Evolutionary conservation across 35 echinoderm and acorn worm genomes (phyloP).

Genomic region (Heliocidaris tuberculata): DNA sequence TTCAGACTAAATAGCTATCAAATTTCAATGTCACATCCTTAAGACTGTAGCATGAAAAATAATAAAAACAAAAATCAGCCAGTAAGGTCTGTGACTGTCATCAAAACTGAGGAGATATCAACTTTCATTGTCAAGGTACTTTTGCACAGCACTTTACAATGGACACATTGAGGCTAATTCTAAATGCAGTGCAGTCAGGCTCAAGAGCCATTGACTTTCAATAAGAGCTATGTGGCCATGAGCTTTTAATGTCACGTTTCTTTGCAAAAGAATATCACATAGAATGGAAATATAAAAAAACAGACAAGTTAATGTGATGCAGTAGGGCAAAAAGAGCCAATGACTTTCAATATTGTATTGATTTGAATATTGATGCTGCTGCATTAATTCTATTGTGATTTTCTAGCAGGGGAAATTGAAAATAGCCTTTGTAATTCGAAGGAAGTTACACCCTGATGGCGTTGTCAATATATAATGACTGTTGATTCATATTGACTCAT

Average conservation of each 20-base stretch:
- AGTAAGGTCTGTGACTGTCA: neutral
- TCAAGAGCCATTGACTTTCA: too few species aligned
- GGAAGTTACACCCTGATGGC: neutral
- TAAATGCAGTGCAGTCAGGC: too few species aligned
- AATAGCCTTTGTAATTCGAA: neutral
- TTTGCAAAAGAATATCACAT: neutral
- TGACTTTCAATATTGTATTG: too few species aligned
- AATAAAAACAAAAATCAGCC: neutral
- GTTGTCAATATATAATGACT: neutral
- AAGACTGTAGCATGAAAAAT: neutral
- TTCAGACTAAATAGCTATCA: neutral
- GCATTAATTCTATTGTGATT: neutral
- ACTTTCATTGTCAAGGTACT: neutral
- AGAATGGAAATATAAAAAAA: neutral
- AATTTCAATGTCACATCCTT: neutral
- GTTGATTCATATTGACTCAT: neutral
- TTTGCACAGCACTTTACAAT: neutral
- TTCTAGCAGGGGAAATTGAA: neutral
- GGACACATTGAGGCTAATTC: neutral
- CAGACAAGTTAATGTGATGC: too few species aligned
- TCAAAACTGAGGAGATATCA: neutral
- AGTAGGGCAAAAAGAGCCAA: neutral
- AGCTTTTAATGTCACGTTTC: too few species aligned
- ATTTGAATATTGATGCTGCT: too few species aligned
- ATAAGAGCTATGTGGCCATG: too few species aligned